phyloP scores from a whole-genome alignment of 2,113 vertebrate species.

The Zosterops borbonicus region DNA sequence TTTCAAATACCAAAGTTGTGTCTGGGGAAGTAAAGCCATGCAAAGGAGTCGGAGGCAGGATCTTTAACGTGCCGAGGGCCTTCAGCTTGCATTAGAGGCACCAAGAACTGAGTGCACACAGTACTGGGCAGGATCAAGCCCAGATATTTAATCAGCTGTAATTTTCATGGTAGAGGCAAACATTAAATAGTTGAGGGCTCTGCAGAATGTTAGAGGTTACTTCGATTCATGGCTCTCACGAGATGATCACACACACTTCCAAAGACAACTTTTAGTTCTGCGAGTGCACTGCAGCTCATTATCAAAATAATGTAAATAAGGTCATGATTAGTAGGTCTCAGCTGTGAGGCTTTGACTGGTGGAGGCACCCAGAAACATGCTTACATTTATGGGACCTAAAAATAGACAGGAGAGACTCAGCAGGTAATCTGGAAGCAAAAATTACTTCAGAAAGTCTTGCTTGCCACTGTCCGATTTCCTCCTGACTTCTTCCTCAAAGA shows the following conservation, averaged over 20 bases:
- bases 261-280: neutral
- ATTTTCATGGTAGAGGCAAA: slow-evolving; percentile 20
- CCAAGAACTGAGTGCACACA: rapidly evolving
- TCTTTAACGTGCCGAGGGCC: neutral
- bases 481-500: neutral
- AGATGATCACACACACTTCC: neutral
- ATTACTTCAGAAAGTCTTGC: neutral
- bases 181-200: slow-evolving; percentile 18
- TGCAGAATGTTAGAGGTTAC: slow-evolving; percentile 35
- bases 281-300: neutral
- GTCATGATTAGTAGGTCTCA: neutral
- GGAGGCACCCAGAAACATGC: neutral
- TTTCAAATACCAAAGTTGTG: slow-evolving; percentile 67
- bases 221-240: neutral
- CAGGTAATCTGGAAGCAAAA: neutral
- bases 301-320: slow-evolving; percentile 8
- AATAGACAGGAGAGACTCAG: neutral
- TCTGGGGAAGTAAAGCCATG: slow-evolving; percentile 59
- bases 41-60: slow-evolving; percentile 38
- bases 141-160: slow-evolving; percentile 29
- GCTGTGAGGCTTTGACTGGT: neutral
- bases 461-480: neutral
- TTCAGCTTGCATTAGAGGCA: slow-evolving; percentile 2
- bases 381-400: neutral
- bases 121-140: slow-evolving; percentile 6